These are phyloP conservation scores for Globodera rostochiensis DNA, from an alignment of 1,140 invertebrate genomes.

Conservation along the genomic window DNA sequence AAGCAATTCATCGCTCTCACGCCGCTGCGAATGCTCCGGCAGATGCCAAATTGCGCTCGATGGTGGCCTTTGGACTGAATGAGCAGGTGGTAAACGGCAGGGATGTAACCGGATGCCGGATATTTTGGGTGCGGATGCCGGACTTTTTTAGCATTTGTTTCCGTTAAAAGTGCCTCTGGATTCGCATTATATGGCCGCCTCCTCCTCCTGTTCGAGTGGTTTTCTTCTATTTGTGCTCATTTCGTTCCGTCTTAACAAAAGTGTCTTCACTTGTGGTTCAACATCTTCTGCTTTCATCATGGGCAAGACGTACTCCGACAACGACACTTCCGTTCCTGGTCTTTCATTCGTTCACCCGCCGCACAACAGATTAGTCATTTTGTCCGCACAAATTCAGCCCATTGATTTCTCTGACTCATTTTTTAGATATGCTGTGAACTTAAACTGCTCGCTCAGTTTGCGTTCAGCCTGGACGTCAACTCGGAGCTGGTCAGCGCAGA, in stretches of 20 bases:
- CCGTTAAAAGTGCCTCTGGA: no score
- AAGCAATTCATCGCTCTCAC: constrained; percentile 85
- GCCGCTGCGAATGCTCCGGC: constrained; percentile 93
- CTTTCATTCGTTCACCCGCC: constrained; percentile 95
- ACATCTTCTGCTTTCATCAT: constrained; percentile 89
- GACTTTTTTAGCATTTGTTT: no score
- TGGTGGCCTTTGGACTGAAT: constrained; percentile 92
- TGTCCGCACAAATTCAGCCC: background rate
- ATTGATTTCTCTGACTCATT: background rate
- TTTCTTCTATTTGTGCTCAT: no score
- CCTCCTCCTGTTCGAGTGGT: no score
- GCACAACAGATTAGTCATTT: constrained; percentile 75
- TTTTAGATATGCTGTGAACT: constrained; percentile 97
- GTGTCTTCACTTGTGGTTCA: constrained; percentile 91
- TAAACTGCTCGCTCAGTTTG: constrained; percentile 87
- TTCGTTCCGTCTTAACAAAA: constrained; percentile 37
- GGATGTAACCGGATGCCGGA: no score
- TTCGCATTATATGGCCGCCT: no score
- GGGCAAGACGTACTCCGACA: constrained; percentile 79
- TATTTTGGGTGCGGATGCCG: no score
- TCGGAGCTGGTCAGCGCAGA: constrained; percentile 77
- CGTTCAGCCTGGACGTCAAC: constrained; percentile 93
- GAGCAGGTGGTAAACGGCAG: constrained; percentile 60
- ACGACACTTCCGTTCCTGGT: constrained; percentile 98
- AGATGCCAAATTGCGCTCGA: constrained; percentile 92